Base-by-base conservation (phyloP, 37 sponge, comb jelly and placozoan species). In the Halisarca cf. caerulea region DNA sequence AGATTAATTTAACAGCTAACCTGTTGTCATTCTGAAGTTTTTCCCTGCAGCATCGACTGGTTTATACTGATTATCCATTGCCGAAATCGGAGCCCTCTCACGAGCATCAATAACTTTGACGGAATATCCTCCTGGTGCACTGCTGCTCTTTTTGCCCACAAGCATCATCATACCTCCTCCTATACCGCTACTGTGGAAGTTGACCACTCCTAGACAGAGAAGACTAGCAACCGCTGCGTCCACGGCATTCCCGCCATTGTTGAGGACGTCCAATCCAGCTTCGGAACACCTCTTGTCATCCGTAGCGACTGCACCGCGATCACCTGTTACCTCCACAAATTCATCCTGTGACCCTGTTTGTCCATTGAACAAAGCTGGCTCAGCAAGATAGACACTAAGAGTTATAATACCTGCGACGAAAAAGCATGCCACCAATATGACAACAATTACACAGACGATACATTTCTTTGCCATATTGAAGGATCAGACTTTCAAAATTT, bases 111-210 rank as follows among this genome's bases (percentile, higher is more conserved):
- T 38, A 15, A 58, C 58, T 4, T 78, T 72, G 25, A 55, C 79
- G 34, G 64, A 41, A 11, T 47, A 47, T 47, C 11, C 51, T 47
- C 9, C 11, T 11, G 81, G 38, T 6, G 77, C 47, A 18, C 69
- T 34, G 33, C 33, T 28, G 33, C 30, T 30, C 69, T 73, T 64
- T 15, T 72, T 82, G 80, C 60, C 73, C 20, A 90, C 80, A 17
- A 90, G 54, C 87, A 90, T 83, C 57, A 90, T 83, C 75, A 87
- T 82, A 1, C 91, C 91, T 33, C 91, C 91, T 28, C 91, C 91
- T 20, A 90, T 81, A 21, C 91, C 91, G 53, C 62, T 85, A 57
- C 82, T 77, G 72, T 87, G 83, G 14, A 78, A 81, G 54, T 87
- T 81, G 41, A 87, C 87, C 47, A 84, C 78, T 36, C 91, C 91